Conservation (phyloP, 2,113 vertebrate species). For the Cyprinodon brontotheroides region DNA sequence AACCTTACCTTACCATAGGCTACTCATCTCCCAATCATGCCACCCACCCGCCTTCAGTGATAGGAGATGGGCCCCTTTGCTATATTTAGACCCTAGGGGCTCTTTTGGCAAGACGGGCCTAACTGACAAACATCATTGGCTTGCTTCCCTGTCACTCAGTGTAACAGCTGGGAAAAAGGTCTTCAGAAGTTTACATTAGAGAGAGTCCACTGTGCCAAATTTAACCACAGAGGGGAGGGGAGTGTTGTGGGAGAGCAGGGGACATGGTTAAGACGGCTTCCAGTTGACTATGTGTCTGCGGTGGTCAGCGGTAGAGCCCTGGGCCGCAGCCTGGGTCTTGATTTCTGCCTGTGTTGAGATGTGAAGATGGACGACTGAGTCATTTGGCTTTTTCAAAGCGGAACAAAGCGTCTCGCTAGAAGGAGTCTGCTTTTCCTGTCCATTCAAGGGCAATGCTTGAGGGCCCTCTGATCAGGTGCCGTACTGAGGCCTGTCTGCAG, state of each 20-base stretch:
- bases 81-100: conserved; percentile 72
- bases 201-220: conserved; percentile 69
- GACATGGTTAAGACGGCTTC: conserved; percentile 59
- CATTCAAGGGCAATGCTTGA: conserved; percentile 75
- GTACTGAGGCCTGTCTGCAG: conserved; percentile 42
- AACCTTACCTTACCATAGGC: conserved; percentile 54
- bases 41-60: conserved; percentile 49
- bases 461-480: conserved; percentile 35
- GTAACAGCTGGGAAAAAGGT: conserved; percentile 42
- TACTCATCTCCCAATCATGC: conserved; percentile 66
- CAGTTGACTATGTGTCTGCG: conserved; percentile 45
- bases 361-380: conserved; percentile 31
- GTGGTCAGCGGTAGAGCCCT: conserved; percentile 50
- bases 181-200: conserved; percentile 72
- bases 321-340: conserved; percentile 46
- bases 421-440: conserved; percentile 60
- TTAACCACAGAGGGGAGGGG: conserved; percentile 58
- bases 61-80: conserved; percentile 71
- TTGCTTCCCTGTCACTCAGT: conserved; percentile 66
- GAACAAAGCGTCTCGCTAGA: conserved; percentile 35
- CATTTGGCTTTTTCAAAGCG: conserved; percentile 19
- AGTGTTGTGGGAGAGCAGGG: conserved; percentile 13
- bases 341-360: conserved; percentile 21
- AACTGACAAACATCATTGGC: conserved; percentile 62
- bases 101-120: conserved; percentile 62